A percentile compares a stretch with the other conserved stretches of the same genome.
phyloP scores from a whole-genome alignment of 2,797 vertebrate species.

The Kryptopterus vitreolus region DNA sequence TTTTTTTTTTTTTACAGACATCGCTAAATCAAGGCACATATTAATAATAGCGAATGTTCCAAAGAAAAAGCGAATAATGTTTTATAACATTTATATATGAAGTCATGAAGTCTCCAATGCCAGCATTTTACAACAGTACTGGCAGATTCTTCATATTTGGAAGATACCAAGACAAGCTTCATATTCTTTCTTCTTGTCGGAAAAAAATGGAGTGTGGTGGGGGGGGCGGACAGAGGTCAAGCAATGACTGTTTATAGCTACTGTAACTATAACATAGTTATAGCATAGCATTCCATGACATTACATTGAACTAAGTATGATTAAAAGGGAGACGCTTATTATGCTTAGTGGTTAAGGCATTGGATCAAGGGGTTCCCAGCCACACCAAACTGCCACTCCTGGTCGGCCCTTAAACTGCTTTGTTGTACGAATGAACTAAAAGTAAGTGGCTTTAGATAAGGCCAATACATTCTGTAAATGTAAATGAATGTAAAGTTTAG shows the following conservation, averaged over 20 bases:
- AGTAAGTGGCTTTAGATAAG: too few species aligned
- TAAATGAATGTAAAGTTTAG: too few species aligned
- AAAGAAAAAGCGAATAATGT: not conserved
- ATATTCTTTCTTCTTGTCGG: not conserved
- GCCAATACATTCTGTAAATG: too few species aligned
- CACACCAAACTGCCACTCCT: too few species aligned
- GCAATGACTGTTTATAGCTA: not conserved
- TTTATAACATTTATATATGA: not conserved
- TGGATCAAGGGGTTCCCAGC: too few species aligned
- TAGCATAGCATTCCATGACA: not conserved
- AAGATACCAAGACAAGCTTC: not conserved
- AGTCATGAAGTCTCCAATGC: not conserved
- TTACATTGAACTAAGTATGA: not conserved
- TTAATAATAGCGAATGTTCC: not conserved
- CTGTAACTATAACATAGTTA: not conserved
- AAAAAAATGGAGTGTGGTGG: too few species aligned
- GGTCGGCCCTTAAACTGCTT: too few species aligned
- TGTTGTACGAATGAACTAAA: too few species aligned
- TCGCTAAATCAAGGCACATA: not conserved
- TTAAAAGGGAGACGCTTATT: too few species aligned
- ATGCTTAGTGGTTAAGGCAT: too few species aligned
- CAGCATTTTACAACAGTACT: not conserved
- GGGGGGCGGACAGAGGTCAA: too few species aligned
- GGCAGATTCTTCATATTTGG: not conserved
- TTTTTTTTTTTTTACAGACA: not conserved